These are phyloP conservation scores for Vanacampus margaritifer DNA, from an alignment of 2,113 vertebrate genomes.

Conservation along the genomic window DNA sequence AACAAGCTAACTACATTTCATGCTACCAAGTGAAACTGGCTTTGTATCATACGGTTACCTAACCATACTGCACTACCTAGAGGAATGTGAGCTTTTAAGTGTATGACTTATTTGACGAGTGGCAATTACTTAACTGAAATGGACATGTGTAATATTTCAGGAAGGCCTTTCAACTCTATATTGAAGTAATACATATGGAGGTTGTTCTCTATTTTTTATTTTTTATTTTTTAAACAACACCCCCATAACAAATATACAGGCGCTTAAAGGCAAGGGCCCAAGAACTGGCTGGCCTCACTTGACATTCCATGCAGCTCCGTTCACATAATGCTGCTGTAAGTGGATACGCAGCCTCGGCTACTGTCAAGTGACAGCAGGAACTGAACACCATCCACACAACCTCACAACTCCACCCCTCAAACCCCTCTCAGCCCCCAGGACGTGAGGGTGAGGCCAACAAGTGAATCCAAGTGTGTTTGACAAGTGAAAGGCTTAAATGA, in stretches of 20 bases:
- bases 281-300: not conserved
- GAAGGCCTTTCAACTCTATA: no score
- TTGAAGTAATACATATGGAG: no score
- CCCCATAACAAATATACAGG: not conserved
- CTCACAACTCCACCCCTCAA: not conserved
- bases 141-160: no score
- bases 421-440: not conserved
- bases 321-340: conserved; percentile 18
- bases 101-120: no score
- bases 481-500: not conserved
- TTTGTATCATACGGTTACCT: no score
- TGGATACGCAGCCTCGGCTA: conserved; percentile 23
- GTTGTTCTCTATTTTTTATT: not conserved
- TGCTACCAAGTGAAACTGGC: no score
- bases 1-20: no score
- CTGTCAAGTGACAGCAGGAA: conserved; percentile 23
- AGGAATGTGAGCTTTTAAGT: no score
- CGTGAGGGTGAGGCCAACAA: not conserved
- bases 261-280: not conserved
- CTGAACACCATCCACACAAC: conserved; percentile 13
- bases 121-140: no score
- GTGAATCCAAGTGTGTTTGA: conserved; percentile 1
- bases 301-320: not conserved
- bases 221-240: not conserved
- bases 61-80: no score